Conservation (phyloP, 2,888 invertebrate genomes). For the Pimpla rufipes region DNA sequence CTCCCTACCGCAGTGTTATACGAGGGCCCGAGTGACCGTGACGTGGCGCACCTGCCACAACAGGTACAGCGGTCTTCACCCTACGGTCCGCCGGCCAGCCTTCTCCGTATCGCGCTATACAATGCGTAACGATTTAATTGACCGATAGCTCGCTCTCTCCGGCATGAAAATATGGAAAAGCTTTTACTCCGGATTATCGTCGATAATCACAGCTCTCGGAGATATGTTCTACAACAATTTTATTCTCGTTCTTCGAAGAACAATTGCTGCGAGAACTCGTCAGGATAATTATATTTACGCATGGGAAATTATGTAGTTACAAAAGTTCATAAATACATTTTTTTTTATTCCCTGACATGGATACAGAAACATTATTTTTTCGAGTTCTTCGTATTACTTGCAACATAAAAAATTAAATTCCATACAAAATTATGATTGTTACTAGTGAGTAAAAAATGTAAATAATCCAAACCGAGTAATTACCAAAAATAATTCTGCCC, state of each 20-base stretch:
- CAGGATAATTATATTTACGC: background rate
- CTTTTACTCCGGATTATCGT: conserved; percentile 38
- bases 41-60: conserved; percentile 63
- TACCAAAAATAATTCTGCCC: too few relatives aligned
- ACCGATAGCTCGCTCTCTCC: conserved; percentile 46
- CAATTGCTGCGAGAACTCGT: background rate
- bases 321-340: too few relatives aligned
- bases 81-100: conserved; percentile 47
- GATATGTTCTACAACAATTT: background rate
- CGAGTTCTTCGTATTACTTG: too few relatives aligned
- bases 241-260: background rate
- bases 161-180: conserved; percentile 45
- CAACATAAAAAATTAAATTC: too few relatives aligned
- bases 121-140: conserved; percentile 64
- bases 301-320: too few relatives aligned
- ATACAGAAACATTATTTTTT: background rate
- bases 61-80: conserved; percentile 66
- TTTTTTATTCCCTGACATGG: too few relatives aligned
- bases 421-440: too few relatives aligned
- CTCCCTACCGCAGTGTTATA: conserved; percentile 14
- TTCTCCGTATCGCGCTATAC: conserved; percentile 43
- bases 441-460: too few relatives aligned
- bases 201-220: background rate
- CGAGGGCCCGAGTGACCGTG: conserved; percentile 55
- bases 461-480: too few relatives aligned